Evolutionary conservation across 2,888 invertebrate species (phyloP).

Genomic region (Orchesella flavescens): DNA sequence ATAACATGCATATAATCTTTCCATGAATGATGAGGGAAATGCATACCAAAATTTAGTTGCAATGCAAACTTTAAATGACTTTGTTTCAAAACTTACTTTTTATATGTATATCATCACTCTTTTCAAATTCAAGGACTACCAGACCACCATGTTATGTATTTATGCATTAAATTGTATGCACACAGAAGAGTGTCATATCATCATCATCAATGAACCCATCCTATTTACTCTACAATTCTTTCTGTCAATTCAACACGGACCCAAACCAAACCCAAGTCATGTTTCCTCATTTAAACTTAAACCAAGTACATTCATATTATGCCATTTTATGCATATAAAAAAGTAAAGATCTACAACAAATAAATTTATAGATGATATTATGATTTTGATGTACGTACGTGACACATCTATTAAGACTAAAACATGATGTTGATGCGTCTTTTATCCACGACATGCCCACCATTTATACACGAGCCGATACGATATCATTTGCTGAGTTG

Average conservation of each 20-base stretch:
- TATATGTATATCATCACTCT: no score
- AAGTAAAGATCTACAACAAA: not conserved
- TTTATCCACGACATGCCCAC: not conserved
- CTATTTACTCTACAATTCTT: not conserved
- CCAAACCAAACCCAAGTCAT: no score
- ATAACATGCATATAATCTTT: no score
- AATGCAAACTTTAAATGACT: no score
- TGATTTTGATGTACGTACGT: not conserved
- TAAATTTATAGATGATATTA: not conserved
- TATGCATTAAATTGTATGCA: no score
- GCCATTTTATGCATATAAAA: not conserved
- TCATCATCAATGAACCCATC: not conserved
- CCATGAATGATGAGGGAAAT: no score
- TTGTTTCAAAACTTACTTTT: no score
- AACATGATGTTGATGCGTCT: not conserved
- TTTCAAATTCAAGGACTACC: no score
- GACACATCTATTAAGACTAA: constrained; percentile 3
- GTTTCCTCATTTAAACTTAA: constrained; percentile 1
- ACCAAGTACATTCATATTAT: not conserved
- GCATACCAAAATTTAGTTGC: no score
- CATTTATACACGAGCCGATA: not conserved
- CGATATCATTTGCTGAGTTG: no score
- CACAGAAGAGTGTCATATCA: not conserved
- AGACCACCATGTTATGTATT: no score
- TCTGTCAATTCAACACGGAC: no score